phyloP scores from a whole-genome alignment of 2,888 invertebrate genomes.

The Drosophila colorata region DNA sequence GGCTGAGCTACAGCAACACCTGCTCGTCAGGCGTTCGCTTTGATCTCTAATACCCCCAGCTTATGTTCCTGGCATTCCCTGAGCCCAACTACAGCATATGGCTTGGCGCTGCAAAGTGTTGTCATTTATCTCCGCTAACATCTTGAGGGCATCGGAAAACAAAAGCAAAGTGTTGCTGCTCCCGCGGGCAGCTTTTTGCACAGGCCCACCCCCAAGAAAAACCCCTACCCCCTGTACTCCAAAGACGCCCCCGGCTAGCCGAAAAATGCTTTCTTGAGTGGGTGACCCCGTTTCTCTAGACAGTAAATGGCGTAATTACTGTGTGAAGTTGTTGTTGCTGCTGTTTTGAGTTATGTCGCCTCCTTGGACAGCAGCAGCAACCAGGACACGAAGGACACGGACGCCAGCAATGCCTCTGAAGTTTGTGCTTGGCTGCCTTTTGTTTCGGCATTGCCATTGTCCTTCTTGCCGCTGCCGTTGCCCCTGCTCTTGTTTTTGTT shows the following conservation, averaged over 20 bases:
- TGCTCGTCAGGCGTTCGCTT: conserved; percentile 63
- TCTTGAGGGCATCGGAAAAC: conserved; percentile 66
- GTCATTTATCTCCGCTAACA: conserved; percentile 77
- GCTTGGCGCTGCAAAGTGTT: conserved; percentile 63
- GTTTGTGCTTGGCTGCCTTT: conserved; percentile 64
- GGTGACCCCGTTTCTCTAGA: conserved; percentile 73
- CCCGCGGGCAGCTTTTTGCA: conserved; percentile 35
- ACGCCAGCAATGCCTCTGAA: conserved; percentile 45
- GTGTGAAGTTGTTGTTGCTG: conserved; percentile 69
- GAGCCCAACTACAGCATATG: conserved; percentile 51
- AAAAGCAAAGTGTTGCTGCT: conserved; percentile 42
- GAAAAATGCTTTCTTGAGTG: conserved; percentile 70
- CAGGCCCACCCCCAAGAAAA: neutral
- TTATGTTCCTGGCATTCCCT: conserved; percentile 36
- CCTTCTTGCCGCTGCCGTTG: conserved; percentile 31
- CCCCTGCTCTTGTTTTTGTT: conserved; percentile 22
- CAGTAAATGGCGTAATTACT: conserved; percentile 82
- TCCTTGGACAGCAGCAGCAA: conserved; percentile 37
- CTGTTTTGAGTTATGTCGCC: conserved; percentile 79
- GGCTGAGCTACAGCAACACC: conserved; percentile 47
- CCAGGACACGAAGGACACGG: conserved; percentile 3
- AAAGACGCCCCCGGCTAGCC: conserved; percentile 39
- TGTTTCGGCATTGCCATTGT: conserved; percentile 73
- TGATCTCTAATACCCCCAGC: conserved; percentile 64
- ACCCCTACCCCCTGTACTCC: neutral